Base-by-base conservation (phyloP, 2,888 invertebrate species). In the Metopia argyrocephala region DNA sequence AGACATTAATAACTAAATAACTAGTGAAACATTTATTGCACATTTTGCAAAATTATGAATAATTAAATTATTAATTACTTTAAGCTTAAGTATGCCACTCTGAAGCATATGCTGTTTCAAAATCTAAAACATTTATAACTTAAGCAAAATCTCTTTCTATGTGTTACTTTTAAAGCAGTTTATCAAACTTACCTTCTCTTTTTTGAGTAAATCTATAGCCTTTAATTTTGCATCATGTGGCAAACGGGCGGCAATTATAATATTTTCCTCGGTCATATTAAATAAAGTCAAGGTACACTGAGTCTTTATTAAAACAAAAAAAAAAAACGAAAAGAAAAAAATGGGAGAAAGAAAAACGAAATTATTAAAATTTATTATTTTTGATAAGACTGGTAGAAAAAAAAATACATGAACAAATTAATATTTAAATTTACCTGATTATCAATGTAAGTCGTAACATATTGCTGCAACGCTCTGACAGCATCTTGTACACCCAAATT, bases 241-340 rank as follows among this genome's bases (percentile, higher is more conserved):
- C 84, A 95, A 92, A 87, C 95, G 93, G 54, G 96, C 97, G 25
- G 95, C 94, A 86, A 97, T 94, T 86, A 97, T 96, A 82, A 96
- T 94, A 90, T 97, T 97, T 90, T 97, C 96, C 85, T 94, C 94
- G 85, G 96, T 96, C 86, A 96, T 94, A 89, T 96, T 96, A 91
- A 95, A 96, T 82, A 96, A 92, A 76, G 96, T 95, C 87, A 97
- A 91, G 15, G 94, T 95, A 91, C 97, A 97, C 86, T 95, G 93
- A 56, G 96, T 96, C 96, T 97, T 93, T 9, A 76, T 62, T 25
- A 0, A 28, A 25, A 68, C n/a, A n/a, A n/a, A n/a, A n/a, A n/a
- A n/a, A n/a, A n/a, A n/a, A n/a, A n/a, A n/a, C n/a, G n/a, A n/a
- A n/a, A n/a, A n/a, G n/a, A n/a, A n/a, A n/a, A n/a, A n/a, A n/a